Evolutionary conservation across 35 echinoderm and acorn worm species (phyloP).

Genomic region (Diadema setosum): DNA sequence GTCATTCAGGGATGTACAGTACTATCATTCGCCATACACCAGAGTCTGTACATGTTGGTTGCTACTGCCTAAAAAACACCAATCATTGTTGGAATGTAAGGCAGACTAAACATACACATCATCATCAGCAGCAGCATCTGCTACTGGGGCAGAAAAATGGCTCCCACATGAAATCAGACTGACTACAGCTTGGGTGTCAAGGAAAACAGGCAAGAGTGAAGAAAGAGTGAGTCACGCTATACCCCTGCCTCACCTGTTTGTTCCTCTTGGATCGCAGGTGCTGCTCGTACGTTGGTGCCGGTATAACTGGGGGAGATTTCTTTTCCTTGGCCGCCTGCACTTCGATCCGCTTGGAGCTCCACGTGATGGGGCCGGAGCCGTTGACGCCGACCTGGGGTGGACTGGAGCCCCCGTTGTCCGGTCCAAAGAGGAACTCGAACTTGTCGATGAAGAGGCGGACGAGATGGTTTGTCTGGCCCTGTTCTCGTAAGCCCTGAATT

Average conservation of each 20-base stretch:
- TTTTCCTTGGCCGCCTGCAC: constrained; percentile 75
- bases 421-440: constrained; percentile 52
- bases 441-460: constrained; percentile 82
- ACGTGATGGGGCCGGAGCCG: neutral
- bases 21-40: too few species aligned
- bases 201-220: too few species aligned
- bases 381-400: neutral
- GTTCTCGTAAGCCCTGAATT: constrained; percentile 74
- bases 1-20: too few species aligned
- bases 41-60: too few species aligned
- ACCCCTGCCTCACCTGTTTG: constrained; percentile 43
- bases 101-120: too few species aligned
- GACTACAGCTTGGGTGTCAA: too few species aligned
- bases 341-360: constrained; percentile 72
- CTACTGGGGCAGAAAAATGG: too few species aligned
- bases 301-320: constrained; percentile 74
- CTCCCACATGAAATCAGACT: too few species aligned
- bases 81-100: too few species aligned
- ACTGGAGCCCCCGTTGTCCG: neutral
- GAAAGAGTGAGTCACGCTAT: too few species aligned
- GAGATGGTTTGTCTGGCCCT: constrained; percentile 77
- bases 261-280: constrained; percentile 33
- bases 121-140: too few species aligned
- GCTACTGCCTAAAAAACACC: too few species aligned
- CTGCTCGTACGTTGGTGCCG: constrained; percentile 50